A percentile compares a stretch with the other conserved stretches of the same genome.
Conservation (phyloP, 2,113 vertebrate genomes). For the Chlamydotis undulata region DNA sequence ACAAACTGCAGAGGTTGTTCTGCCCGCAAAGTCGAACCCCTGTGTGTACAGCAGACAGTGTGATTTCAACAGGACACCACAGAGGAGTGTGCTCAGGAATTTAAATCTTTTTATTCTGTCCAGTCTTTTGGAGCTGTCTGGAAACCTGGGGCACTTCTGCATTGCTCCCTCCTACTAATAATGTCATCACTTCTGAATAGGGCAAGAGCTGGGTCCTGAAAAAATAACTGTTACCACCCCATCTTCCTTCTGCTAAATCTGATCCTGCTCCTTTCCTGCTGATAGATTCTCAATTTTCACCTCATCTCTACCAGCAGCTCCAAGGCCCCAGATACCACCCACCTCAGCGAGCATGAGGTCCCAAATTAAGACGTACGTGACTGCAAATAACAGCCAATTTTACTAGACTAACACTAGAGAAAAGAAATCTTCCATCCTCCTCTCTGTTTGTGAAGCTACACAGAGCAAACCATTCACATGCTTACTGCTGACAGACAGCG, state of each 20-base stretch:
- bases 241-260: background rate
- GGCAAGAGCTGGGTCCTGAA: background rate
- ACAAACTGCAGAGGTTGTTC: background rate
- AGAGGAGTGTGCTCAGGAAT: background rate
- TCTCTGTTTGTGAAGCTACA: background rate
- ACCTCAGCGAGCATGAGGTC: background rate
- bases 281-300: background rate
- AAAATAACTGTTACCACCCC: background rate
- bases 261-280: background rate
- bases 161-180: background rate
- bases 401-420: background rate
- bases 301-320: background rate
- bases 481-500: background rate
- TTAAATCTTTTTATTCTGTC: background rate
- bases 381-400: background rate
- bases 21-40: background rate
- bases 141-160: background rate
- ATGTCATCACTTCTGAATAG: background rate
- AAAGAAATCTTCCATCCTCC: background rate
- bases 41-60: background rate
- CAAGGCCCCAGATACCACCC: background rate
- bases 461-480: background rate
- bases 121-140: background rate
- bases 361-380: background rate
- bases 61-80: background rate